Evolutionary conservation across 2,888 invertebrate genomes (phyloP).

Genomic region (Clistopyga incitator): DNA sequence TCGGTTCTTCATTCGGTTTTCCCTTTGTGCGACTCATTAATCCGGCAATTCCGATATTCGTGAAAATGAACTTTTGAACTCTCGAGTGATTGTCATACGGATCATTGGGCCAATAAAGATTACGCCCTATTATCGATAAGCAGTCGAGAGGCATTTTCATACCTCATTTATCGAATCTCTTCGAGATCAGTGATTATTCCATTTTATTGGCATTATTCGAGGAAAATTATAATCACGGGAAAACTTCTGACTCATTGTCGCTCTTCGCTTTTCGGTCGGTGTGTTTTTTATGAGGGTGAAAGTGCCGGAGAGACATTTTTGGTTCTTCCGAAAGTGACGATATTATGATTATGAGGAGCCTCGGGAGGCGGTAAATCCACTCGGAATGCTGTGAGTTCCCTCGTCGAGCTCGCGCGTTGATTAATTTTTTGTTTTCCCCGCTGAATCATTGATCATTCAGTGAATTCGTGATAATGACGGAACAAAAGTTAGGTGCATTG

Average conservation of each 20-base stretch:
- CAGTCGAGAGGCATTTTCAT: not conserved
- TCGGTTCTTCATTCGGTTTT: slow-evolving; percentile 37
- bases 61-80: not conserved
- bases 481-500: slow-evolving; percentile 49
- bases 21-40: slow-evolving; percentile 15
- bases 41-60: not conserved
- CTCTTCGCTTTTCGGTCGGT: too few species aligned
- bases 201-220: not conserved
- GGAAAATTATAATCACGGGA: too few species aligned
- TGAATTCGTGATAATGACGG: slow-evolving; percentile 49
- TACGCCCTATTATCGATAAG: not conserved
- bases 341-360: too few species aligned
- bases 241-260: too few species aligned
- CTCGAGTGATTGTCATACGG: not conserved
- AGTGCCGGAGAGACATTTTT: not conserved
- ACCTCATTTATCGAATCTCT: not conserved
- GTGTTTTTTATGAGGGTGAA: not conserved
- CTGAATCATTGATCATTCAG: slow-evolving; percentile 37
- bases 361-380: not conserved
- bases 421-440: not conserved
- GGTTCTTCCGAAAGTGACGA: too few species aligned
- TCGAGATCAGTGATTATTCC: not conserved
- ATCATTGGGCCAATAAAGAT: not conserved
- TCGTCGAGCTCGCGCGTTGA: not conserved
- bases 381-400: not conserved